Evolutionary conservation across 2,797 vertebrate species (phyloP).

Genomic region (Typhlichthys subterraneus): DNA sequence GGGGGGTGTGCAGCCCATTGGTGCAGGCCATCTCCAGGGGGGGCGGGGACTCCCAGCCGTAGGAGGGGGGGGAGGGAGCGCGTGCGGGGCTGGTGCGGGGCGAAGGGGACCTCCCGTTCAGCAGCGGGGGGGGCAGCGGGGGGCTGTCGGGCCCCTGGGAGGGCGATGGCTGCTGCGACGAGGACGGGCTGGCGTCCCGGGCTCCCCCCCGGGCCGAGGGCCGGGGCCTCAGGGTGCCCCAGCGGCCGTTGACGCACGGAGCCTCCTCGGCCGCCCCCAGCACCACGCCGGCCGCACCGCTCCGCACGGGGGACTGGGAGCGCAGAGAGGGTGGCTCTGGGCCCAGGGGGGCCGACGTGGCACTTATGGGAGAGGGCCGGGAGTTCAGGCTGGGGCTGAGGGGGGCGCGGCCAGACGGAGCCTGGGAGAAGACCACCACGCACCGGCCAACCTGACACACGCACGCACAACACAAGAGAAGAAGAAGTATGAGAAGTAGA

Average conservation of each 20-base stretch:
- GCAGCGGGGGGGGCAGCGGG: slow-evolving; percentile 80
- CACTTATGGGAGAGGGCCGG: slow-evolving; percentile 96
- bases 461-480: not conserved
- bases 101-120: slow-evolving; percentile 88
- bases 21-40: slow-evolving; percentile 81
- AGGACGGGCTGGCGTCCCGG: slow-evolving; percentile 90
- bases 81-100: slow-evolving; percentile 88
- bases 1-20: slow-evolving; percentile 89
- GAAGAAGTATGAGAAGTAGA: not conserved
- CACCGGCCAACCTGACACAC: slow-evolving; percentile 90
- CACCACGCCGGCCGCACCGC: slow-evolving; percentile 72
- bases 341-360: slow-evolving; percentile 87
- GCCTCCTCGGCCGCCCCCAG: slow-evolving; percentile 86
- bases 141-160: slow-evolving; percentile 86
- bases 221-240: slow-evolving; percentile 92
- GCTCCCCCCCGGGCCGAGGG: slow-evolving; percentile 83
- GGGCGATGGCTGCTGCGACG: slow-evolving; percentile 82
- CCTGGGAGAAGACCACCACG: slow-evolving; percentile 98
- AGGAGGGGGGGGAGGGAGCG: slow-evolving; percentile 80
- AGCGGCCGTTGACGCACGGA: slow-evolving; percentile 95
- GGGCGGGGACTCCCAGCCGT: slow-evolving; percentile 86
- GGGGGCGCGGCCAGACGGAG: slow-evolving; percentile 92
- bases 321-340: slow-evolving; percentile 88
- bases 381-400: slow-evolving; percentile 98
- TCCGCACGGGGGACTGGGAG: slow-evolving; percentile 89